Evolutionary conservation across 2,113 vertebrate species (phyloP).

Genomic region (Cairina moschata): DNA sequence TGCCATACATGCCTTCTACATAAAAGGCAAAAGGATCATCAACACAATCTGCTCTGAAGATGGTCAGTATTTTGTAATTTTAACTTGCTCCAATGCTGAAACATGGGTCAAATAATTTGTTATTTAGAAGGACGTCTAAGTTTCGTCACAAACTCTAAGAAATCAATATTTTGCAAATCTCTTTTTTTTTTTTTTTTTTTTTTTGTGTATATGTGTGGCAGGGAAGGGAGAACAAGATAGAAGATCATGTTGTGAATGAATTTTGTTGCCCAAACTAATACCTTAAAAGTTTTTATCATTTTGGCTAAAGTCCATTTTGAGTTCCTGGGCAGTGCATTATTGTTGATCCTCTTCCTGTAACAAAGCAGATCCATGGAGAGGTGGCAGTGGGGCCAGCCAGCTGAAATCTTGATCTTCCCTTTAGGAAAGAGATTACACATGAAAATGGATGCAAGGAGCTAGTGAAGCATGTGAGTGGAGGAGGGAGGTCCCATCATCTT

Average conservation of each 20-base stretch:
- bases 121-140: background rate
- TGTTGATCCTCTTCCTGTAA: background rate
- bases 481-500: fast-evolving
- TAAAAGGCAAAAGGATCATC: background rate
- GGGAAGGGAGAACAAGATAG: background rate
- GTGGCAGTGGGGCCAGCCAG: background rate
- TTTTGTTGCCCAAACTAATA: background rate
- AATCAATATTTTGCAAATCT: background rate
- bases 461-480: fast-evolving
- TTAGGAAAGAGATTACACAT: background rate
- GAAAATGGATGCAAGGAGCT: background rate
- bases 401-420: background rate
- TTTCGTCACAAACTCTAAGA: background rate
- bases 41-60: background rate
- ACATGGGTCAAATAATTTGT: background rate
- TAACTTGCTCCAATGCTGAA: background rate
- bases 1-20: background rate
- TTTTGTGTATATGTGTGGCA: background rate
- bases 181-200: background rate
- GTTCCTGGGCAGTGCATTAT: background rate
- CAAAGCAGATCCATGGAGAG: background rate
- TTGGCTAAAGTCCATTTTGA: background rate
- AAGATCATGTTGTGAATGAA: background rate
- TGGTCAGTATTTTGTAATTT: background rate
- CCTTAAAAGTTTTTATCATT: background rate